These are phyloP conservation scores for Archegozetes longisetosus DNA, from an alignment of 1,140 invertebrate species.

Conservation along the genomic window DNA sequence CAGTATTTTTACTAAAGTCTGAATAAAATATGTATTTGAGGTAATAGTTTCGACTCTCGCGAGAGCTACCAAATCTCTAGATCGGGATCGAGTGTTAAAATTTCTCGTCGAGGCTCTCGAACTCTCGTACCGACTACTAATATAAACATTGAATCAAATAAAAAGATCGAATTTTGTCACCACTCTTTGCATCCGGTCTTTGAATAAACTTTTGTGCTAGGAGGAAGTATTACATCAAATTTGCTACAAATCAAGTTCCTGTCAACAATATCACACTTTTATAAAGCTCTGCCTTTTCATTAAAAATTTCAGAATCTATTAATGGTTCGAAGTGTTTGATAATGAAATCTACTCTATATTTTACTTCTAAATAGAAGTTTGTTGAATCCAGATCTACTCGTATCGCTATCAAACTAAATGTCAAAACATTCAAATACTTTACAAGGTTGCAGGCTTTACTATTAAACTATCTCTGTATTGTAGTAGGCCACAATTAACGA, in stretches of 20 bases:
- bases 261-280: slow-evolving; percentile 55
- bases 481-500: too few species aligned
- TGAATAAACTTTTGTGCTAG: slow-evolving; percentile 31
- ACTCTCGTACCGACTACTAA: too few species aligned
- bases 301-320: slow-evolving; percentile 52
- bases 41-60: too few species aligned
- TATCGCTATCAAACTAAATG: slow-evolving; percentile 43
- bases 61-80: too few species aligned
- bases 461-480: too few species aligned
- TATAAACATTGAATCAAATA: slow-evolving; percentile 1
- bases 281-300: slow-evolving; percentile 56
- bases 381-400: slow-evolving; percentile 51
- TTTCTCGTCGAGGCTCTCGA: too few species aligned
- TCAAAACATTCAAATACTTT: background rate
- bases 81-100: too few species aligned
- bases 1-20: too few species aligned
- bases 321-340: slow-evolving; percentile 58
- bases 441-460: background rate
- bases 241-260: slow-evolving; percentile 36
- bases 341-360: slow-evolving; percentile 43
- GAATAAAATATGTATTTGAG: too few species aligned
- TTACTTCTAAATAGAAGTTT: slow-evolving; percentile 45
- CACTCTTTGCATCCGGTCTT: slow-evolving; percentile 37
- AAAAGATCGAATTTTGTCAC: slow-evolving; percentile 30
- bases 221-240: slow-evolving; percentile 32